These are phyloP conservation scores for Varanus salvator DNA, from an alignment of 2,113 vertebrate genomes.

Conservation along the genomic window DNA sequence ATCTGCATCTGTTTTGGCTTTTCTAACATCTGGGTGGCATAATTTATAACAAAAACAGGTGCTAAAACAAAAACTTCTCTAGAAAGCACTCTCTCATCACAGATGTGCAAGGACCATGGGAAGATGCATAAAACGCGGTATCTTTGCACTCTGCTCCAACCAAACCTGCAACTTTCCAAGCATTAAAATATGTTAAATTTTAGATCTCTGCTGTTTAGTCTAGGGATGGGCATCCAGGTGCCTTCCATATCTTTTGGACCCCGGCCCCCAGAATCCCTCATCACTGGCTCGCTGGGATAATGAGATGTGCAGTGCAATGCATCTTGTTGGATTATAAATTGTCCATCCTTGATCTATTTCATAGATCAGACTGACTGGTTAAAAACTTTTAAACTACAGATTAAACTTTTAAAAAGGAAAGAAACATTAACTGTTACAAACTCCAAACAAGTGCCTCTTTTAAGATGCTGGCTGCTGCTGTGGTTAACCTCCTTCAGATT, in stretches of 20 bases:
- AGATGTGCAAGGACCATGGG: not conserved
- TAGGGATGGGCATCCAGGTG: no score
- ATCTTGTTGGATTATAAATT: no score
- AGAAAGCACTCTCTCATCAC: not conserved
- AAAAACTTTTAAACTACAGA: not conserved
- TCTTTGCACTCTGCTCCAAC: not conserved
- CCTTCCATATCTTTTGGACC: no score
- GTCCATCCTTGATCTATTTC: no score
- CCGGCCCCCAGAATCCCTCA: no score
- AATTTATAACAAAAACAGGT: constrained; percentile 6
- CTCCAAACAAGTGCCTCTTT: not conserved
- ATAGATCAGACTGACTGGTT: no score
- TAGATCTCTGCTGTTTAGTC: not conserved
- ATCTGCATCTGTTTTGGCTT: not conserved
- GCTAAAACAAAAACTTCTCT: not conserved
- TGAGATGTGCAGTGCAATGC: no score
- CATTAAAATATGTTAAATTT: not conserved
- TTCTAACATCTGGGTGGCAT: not conserved
- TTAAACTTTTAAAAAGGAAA: not conserved
- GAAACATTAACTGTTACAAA: not conserved
- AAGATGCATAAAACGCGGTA: no score
- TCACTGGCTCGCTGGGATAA: no score
- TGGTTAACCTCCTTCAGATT: not conserved
- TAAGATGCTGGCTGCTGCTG: not conserved
- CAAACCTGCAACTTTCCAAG: not conserved